Base-by-base conservation (phyloP, 1,140 invertebrate genomes). In the Drosophila bifasciata region DNA sequence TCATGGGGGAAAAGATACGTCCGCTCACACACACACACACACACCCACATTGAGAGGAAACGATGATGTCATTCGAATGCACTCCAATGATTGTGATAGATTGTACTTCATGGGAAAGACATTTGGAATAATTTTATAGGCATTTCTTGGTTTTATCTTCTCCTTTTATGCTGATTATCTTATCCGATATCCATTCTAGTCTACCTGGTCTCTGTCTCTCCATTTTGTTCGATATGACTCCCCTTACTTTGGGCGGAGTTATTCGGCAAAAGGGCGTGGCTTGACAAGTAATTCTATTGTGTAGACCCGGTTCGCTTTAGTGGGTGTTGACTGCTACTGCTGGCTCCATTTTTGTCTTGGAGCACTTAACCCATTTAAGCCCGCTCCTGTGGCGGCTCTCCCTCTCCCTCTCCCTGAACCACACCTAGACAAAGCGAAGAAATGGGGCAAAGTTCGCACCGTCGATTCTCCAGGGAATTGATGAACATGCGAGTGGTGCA, bases 351-450 rank as follows among this genome's bases (percentile, higher is more conserved):
- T 43, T 45, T 39, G 15, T 19, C 19, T 21, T n/a, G 41, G 7
- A 40, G 63, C 64, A 68, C 64, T 68, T 68, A 68, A 68, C 64
- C 64, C 63, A 68, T 68, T 68, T 68, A 41, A 56, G 43, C 64
- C n/a, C 11, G 32, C 48, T 67, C 41, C 49, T 68, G 48, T 6
- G 61, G 59, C 17, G 23, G 17, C 15, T 9, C 16, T 17, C 11
- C 41, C 44, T 32, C 43, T 17, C 32, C 32, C 28, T 16, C 21
- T 8, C 48, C 57, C 51, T 16, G 17, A 23, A 61, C 49, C 64
- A 55, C 64, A 68, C 64, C 64, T 62, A 41, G 49, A 48, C 40
- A 21, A 55, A 48, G 55, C 67, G 62, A 32, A 32, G 62, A 39
- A 67, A 56, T 68, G 49, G 67, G 64, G 21, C 46, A 46, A 39